Evolutionary conservation across 1,140 invertebrate genomes (phyloP).

Genomic region (Tetramorium alpestre): DNA sequence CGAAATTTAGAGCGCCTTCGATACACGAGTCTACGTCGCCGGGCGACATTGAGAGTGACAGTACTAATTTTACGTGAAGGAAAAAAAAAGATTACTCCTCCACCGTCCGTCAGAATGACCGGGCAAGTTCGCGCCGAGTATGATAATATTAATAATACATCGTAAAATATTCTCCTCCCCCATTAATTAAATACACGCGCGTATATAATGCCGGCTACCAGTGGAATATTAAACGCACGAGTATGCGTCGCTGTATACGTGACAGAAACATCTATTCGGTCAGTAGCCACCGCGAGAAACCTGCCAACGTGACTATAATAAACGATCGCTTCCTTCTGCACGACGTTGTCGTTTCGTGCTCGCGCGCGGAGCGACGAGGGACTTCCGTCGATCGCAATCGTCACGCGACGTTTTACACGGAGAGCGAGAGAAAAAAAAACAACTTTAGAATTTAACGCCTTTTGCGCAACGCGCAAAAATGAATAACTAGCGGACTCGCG

Average conservation of each 20-base stretch:
- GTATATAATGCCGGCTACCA: neutral
- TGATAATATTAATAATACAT: neutral
- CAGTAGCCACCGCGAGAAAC: conserved; percentile 63
- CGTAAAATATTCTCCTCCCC: neutral
- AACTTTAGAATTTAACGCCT: neutral
- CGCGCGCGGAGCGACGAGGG: conserved; percentile 36
- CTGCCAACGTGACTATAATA: conserved; percentile 70
- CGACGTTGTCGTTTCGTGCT: conserved; percentile 26
- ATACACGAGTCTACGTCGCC: neutral
- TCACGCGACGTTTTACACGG: conserved; percentile 23
- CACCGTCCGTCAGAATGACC: neutral
- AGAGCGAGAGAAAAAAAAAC: neutral
- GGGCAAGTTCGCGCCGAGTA: neutral
- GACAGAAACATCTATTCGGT: conserved; percentile 71
- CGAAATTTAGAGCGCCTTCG: neutral
- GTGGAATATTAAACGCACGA: conserved; percentile 11
- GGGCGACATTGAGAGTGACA: neutral
- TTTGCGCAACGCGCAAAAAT: neutral
- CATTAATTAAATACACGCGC: conserved; percentile 11
- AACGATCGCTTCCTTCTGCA: conserved; percentile 67
- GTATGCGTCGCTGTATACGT: conserved; percentile 46
- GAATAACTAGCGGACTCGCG: neutral
- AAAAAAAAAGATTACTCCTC: neutral
- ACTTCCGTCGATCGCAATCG: conserved; percentile 45
- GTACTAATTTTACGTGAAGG: neutral